Percentiles rank a stretch among this genome's conserved stretches.
Evolutionary conservation across 2,888 invertebrate genomes (phyloP).

Genomic region (Drosophila lutescens): DNA sequence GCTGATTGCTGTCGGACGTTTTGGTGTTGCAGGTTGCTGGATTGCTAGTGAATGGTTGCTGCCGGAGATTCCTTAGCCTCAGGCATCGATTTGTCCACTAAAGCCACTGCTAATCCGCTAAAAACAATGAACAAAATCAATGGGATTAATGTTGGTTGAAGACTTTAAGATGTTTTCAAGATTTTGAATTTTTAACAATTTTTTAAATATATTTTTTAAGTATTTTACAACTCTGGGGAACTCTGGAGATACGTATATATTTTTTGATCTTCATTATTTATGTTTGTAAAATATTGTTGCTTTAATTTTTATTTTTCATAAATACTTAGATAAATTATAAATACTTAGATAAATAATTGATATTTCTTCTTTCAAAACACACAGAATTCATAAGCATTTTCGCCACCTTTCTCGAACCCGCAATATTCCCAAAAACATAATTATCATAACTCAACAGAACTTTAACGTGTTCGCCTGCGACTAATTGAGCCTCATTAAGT

Average conservation of each 20-base stretch:
- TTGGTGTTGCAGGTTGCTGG: conserved; percentile 5
- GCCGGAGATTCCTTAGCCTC: neutral
- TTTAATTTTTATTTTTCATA: neutral
- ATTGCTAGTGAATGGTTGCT: neutral
- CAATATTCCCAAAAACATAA: neutral
- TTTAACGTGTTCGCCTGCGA: neutral
- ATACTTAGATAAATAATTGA: too few species aligned
- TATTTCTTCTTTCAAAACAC: too few species aligned
- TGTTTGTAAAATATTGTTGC: too few species aligned
- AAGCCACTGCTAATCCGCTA: neutral
- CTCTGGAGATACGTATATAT: too few species aligned
- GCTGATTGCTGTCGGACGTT: conserved; percentile 23
- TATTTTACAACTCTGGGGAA: too few species aligned
- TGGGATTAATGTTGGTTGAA: neutral
- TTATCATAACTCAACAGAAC: conserved; percentile 9
- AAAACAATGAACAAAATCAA: neutral
- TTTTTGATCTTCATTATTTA: too few species aligned
- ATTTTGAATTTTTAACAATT: too few species aligned
- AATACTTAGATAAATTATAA: neutral
- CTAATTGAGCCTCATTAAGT: conserved; percentile 25
- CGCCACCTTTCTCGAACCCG: neutral
- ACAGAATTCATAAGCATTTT: neutral
- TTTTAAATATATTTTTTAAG: neutral
- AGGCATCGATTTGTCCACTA: conserved; percentile 18
- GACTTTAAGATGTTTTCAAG: too few species aligned